Evolutionary conservation across 2,888 invertebrate genomes (phyloP), one percentile per base, ranked within the genome.

Genomic region (Eupelmus urozonus): DNA sequence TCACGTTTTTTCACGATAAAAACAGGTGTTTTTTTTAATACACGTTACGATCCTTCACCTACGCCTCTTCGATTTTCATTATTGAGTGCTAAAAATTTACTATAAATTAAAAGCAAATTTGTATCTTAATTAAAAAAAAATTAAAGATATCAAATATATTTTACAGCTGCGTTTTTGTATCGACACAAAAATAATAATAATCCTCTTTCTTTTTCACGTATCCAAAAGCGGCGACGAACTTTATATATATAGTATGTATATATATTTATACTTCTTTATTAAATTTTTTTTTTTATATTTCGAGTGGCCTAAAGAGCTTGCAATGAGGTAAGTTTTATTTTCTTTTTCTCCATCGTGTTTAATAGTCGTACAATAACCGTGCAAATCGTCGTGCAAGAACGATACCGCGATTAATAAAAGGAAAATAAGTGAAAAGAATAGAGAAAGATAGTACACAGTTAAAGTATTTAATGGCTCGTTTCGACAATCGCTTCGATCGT

Each of bases 301-400:
- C 69, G 51, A 73, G 45, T 73, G 63, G 55, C 62, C 78, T 67
- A 78, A 76, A 76, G 72, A 71, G 76, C 62, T 71, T 78, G 70
- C 59, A 70, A 73, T 70, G 55, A 69, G 63, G 70, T 73, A 65
- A 70, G 45, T 71, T 63, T 66, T 76, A 45, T 53, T 13, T 42
- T 59, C 53, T 59, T 65, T 76, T 60, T 78, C 62, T 67, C n/a
- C 62, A 55, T 55, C 57, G 67, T 73, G 69, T 63, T n/a, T 63
- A 76, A 75, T 80, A 78, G 75, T 80, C 65, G 67, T 80, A 80
- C 77, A 80, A 78, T 80, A 80, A 77, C 80, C 76, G 77, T 80
- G 80, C 77, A 80, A 78, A 80, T 80, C 74, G 77, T 77, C 73
- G 75, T 78, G 65, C 74, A 75, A 78, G 70, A 78, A 80, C 72